A percentile compares a stretch with the other conserved stretches of the same genome.
Conservation (phyloP, 2,797 vertebrate species). For the Phataginus tricuspis region DNA sequence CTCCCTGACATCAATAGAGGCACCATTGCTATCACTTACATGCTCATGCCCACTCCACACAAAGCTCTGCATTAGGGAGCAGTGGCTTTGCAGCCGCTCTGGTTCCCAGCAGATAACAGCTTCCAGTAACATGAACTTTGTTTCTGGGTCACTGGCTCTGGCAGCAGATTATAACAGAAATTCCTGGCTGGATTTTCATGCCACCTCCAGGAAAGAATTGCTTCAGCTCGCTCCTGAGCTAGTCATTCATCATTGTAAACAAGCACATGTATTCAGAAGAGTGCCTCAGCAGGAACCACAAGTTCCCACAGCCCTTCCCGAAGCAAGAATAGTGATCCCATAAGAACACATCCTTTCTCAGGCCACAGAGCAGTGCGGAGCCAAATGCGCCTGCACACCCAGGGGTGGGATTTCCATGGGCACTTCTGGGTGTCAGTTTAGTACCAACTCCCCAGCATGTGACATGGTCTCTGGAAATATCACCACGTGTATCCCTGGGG, state of each 20-base stretch:
- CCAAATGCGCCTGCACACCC: not conserved
- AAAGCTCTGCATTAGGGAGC: not conserved
- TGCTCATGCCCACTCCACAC: not conserved
- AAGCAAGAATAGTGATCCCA: slow-evolving; percentile 21
- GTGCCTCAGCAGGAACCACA: not conserved
- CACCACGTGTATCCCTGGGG: not conserved
- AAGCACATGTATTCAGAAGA: not conserved
- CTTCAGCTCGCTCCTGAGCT: not conserved
- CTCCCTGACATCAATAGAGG: not conserved
- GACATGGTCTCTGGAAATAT: not conserved
- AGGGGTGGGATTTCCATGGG: fast-evolving
- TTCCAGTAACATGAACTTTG: not conserved
- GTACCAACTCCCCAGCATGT: not conserved
- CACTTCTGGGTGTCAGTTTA: not conserved
- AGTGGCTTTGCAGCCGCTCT: not conserved
- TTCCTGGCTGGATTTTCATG: not conserved
- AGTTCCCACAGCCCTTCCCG: not conserved
- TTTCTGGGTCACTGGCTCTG: not conserved
- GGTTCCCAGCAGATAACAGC: fast-evolving
- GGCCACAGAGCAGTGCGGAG: not conserved
- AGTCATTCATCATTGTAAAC: not conserved
- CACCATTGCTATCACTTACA: not conserved
- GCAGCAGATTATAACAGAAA: not conserved
- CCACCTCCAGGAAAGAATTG: not conserved
- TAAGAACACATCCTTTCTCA: not conserved